phyloP scores from a whole-genome alignment of 2,888 invertebrate species.

The Oxystoma pomonae region DNA sequence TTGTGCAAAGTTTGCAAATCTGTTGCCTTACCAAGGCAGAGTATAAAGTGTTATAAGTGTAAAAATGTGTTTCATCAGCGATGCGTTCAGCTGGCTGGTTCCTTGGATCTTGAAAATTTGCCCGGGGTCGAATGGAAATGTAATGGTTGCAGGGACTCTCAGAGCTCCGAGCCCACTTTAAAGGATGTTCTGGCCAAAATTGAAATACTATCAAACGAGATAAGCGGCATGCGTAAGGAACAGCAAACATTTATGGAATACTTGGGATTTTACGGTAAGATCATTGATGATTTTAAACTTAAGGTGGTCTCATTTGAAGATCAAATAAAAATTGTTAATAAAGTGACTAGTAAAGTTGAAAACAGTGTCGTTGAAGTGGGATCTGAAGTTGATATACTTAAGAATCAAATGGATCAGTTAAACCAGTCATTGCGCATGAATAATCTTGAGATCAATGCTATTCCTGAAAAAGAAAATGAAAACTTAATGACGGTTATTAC shows the following conservation, averaged over 20 bases:
- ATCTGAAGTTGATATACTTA: background rate
- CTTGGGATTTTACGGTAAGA: no score
- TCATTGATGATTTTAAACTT: no score
- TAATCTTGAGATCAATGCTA: no score
- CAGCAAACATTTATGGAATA: background rate
- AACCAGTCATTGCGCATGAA: background rate
- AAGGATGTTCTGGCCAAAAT: background rate
- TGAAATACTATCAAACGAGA: background rate
- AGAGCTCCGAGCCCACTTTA: background rate
- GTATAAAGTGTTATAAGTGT: background rate
- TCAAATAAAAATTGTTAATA: no score
- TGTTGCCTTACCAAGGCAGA: background rate
- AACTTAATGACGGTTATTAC: no score
- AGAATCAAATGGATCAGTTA: background rate
- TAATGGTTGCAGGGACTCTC: background rate
- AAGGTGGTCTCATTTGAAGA: no score
- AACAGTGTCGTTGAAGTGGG: no score
- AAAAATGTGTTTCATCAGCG: background rate
- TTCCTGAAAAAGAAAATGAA: no score
- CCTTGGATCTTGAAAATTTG: background rate
- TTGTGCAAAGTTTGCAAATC: background rate
- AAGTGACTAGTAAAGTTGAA: no score
- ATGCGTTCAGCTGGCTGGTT: background rate
- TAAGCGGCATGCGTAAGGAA: background rate
- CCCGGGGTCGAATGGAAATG: background rate